These are phyloP conservation scores for Cliona cf. orientalis DNA, from an alignment of 37 sponge, comb jelly and placozoan species.

Conservation along the genomic window DNA sequence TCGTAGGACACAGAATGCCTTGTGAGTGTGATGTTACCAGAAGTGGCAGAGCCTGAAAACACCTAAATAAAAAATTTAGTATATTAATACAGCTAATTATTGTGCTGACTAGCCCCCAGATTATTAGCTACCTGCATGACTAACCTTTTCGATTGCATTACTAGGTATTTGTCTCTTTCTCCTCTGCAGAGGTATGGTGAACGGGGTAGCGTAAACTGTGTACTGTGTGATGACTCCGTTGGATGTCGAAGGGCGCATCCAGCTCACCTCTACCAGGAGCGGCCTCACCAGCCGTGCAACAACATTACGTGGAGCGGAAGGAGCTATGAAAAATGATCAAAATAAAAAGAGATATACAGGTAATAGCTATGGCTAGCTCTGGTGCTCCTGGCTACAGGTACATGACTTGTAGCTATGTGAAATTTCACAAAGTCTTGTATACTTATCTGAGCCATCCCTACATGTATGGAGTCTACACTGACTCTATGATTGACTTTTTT, in stretches of 20 bases:
- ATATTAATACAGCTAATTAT: not conserved
- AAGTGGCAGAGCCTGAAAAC: slow-evolving; percentile 9
- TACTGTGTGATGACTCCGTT: slow-evolving; percentile 10
- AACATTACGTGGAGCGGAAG: slow-evolving; percentile 13
- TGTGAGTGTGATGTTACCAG: slow-evolving; percentile 16
- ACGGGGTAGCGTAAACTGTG: slow-evolving; percentile 41
- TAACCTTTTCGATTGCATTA: not conserved
- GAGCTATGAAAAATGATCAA: slow-evolving; percentile 20
- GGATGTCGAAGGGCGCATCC: slow-evolving; percentile 8
- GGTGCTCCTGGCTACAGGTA: too few relatives aligned
- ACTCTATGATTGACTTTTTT: too few relatives aligned
- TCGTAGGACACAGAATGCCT: slow-evolving; percentile 1
- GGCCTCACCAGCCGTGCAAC: not conserved
- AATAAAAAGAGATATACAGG: too few relatives aligned
- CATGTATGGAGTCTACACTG: too few relatives aligned
- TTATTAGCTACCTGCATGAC: too few relatives aligned
- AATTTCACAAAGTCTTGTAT: too few relatives aligned
- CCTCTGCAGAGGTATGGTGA: not conserved
- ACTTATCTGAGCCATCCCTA: too few relatives aligned
- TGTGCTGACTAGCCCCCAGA: too few relatives aligned
- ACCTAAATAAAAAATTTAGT: not conserved
- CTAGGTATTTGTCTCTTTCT: not conserved
- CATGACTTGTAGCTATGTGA: too few relatives aligned
- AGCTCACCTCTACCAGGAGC: slow-evolving; percentile 1
- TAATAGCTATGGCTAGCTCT: too few relatives aligned